Evolutionary conservation across 2,888 invertebrate species (phyloP), one percentile per base, ranked within the genome.

Genomic region (Rapana venosa): DNA sequence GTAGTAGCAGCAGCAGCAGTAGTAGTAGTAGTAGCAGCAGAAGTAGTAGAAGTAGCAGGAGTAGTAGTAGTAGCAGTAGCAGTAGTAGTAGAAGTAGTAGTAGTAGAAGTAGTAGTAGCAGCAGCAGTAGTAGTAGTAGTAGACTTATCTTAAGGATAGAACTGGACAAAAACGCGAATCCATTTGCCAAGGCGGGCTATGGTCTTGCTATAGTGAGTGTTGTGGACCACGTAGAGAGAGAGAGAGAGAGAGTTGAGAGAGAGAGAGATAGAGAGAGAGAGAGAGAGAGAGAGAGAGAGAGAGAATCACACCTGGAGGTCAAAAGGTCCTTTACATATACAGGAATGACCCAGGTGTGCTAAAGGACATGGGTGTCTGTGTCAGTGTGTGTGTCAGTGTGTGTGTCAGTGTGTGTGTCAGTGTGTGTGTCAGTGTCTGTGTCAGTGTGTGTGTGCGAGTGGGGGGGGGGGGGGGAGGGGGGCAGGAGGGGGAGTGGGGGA

Each of bases 331-430:
- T 22, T 66, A 26, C 1, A 66, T 26, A 66, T 66, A 13, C 17
- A 13, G 17, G 66, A 66, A 66, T 2, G 66, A 66, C 2, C 26
- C 20, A 66, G 26, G 66, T 85, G 85, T 85, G 56, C 11, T n/a
- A 22, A 47, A 6, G 85, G 32, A 47, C 36, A 11, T 85, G 85
- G 36, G 56, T 85, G 56, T 85, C 1, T 35, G 0, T 84, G 84
- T 47, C 15, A 35, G 36, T 84, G 47, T 85, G 58, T 85, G 47
- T 85, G 85, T 47, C 4, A 35, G 85, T 85, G 47, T 85, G 85
- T 85, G 85, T 85, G 85, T 85, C 20, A 36, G 47, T 47, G 36
- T 32, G 36, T 15, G 36, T 36, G 2, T 32, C 20, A 35, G 32
- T 84, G 32, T 26, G 36, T 17, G 47, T 35, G 2, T 36, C 35